These are phyloP conservation scores for Rhagophthalmus giganteus DNA, from an alignment of 2,888 invertebrate genomes.

Conservation along the genomic window DNA sequence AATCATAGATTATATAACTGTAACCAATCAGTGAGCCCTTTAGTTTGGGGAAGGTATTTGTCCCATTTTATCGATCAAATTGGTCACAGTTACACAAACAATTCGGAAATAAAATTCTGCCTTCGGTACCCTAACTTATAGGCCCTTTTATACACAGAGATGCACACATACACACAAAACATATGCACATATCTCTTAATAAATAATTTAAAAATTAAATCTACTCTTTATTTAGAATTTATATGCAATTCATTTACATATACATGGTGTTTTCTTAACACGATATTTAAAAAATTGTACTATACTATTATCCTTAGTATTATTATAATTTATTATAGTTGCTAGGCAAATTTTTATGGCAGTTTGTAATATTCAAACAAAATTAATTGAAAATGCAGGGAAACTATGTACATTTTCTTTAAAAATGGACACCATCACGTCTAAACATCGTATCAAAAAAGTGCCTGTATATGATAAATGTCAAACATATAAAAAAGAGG, in stretches of 20 bases:
- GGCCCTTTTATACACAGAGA: constrained; percentile 27
- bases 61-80: constrained; percentile 32
- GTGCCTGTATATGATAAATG: constrained; percentile 22
- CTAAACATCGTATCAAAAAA: constrained; percentile 32
- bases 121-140: constrained; percentile 23
- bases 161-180: constrained; percentile 27
- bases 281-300: constrained; percentile 17
- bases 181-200: constrained; percentile 39
- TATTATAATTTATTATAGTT: too few relatives aligned
- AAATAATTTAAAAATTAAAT: constrained; percentile 42
- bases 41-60: constrained; percentile 26
- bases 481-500: constrained; percentile 23
- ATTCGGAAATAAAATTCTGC: constrained; percentile 14
- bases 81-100: constrained; percentile 32
- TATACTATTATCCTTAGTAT: too few relatives aligned
- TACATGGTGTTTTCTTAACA: constrained; percentile 18
- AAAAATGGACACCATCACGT: constrained; percentile 24
- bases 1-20: constrained; percentile 31
- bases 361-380: too few relatives aligned
- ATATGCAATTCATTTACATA: constrained; percentile 35
- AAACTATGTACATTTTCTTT: too few relatives aligned
- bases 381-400: too few relatives aligned
- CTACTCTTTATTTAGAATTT: constrained; percentile 34
- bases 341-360: constrained; percentile 7
- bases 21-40: constrained; percentile 46